Evolutionary conservation across 2,888 invertebrate genomes (phyloP), one percentile per base, ranked within the genome.

Genomic region (Hyles lineata): DNA sequence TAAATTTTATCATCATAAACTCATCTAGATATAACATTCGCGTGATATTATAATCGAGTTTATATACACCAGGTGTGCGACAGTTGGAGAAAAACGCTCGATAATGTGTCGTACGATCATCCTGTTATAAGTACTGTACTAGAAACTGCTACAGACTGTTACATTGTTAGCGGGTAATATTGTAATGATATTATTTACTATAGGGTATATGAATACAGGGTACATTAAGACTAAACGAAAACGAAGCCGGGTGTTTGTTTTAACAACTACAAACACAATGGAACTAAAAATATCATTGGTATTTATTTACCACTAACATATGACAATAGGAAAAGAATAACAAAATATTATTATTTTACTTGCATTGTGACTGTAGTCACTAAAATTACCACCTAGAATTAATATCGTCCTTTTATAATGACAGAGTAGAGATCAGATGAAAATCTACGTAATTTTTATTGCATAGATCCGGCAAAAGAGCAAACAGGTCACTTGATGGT

Each of bases 41-140:
- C 52, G 2, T 2, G 52, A 55, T 6, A 55, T 55, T 55, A n/a
- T 55, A 6, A 19, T 52, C 19, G 19, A 55, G 55, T 43, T 55
- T 7, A n/a, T 55, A 60, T 5, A 23, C 25, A 17, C 23, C 60
- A 60, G 60, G 25, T 60, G 60, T 8, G 25, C 23, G 11, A 29
- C 60, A 60, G 60, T 60, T 60, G 9, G 11, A 59, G 23, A 6
- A 25, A 15, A 60, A 25, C 55, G 55, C 8, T 55, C n/a, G 6
- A 55, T 25, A 25, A 60, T 23, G 60, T 60, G 60, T 15, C 60
- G 23, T 29, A 60, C 25, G 23, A 17, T 3, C 25, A 29, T 60
- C 60, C 60, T 25, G 60, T 60, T 60, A 60, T 60, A 25, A 11
- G 21, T 60, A 60, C 60, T 25, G 60, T 60, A 17, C 17, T 60